These are phyloP conservation scores for Lethocerus indicus DNA, from an alignment of 1,140 invertebrate genomes.

Conservation along the genomic window DNA sequence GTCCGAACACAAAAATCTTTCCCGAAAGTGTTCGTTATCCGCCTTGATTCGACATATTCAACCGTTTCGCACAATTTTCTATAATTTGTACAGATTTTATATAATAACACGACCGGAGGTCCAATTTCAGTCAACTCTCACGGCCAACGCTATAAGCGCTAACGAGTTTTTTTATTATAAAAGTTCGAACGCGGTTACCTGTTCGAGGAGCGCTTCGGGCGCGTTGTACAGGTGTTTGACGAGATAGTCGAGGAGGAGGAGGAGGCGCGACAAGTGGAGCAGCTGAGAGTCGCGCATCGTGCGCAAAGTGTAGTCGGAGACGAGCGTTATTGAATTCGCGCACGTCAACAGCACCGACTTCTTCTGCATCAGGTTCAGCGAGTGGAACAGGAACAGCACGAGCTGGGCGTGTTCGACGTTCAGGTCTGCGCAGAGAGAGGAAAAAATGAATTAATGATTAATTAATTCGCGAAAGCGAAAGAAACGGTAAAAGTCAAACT, in stretches of 20 bases:
- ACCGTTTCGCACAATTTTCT: too few species aligned
- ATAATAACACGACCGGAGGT: too few species aligned
- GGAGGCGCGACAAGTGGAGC: constrained; percentile 61
- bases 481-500: too few species aligned
- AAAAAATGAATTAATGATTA: too few species aligned
- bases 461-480: too few species aligned
- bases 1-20: too few species aligned
- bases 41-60: too few species aligned
- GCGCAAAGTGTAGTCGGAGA: constrained; percentile 22
- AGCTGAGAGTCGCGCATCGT: constrained; percentile 47
- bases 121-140: too few species aligned
- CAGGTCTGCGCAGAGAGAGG: constrained; percentile 52
- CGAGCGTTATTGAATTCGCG: constrained; percentile 46
- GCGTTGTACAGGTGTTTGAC: constrained; percentile 90
- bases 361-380: constrained; percentile 88
- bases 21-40: too few species aligned
- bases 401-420: constrained; percentile 93
- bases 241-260: constrained; percentile 86
- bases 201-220: constrained; percentile 52
- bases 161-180: not conserved
- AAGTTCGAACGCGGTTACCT: constrained; percentile 32
- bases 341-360: constrained; percentile 77
- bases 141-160: not conserved
- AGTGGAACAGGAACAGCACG: constrained; percentile 85
- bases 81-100: too few species aligned